Evolutionary conservation across 2,888 invertebrate species (phyloP), one percentile per base, ranked within the genome.

Genomic region (Lasioglossum oenotherae): DNA sequence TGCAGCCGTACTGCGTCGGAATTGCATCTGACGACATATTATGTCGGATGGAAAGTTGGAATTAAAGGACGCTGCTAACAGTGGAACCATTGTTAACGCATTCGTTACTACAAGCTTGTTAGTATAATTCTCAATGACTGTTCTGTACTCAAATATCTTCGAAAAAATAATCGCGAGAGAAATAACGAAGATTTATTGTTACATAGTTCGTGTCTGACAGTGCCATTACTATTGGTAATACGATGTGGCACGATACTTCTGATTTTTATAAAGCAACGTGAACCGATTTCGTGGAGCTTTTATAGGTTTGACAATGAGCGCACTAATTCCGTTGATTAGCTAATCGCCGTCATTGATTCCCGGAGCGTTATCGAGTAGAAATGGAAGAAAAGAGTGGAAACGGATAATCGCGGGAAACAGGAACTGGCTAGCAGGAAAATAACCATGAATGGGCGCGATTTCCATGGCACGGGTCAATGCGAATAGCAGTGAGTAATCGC

Each of bases 401-500:
- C 35, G 46, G 8, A 44, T 69, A 53, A 71, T n/a, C 69, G 6
- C 38, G 64, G 27, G 6, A 78, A 72, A 57, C 27, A 57, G 78
- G 27, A 57, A 53, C 23, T 19, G 23, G 4, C 27, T 19, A 35
- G 53, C 38, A 57, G 74, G 53, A 57, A 57, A 74, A n/a, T 19
- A 6, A n/a, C 3, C 27, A 10, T 60, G 41, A 35, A 27, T 19
- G 35, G 23, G 8, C 4, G 8, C 41, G 57, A 64, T 64, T 73
- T 64, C 64, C 35, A 23, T 64, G 35, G 73, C n/a, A 35, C n/a
- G 16, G 38, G 16, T 27, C 12, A 14, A 10, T 23, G 27, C 35
- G 23, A 31, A 10, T 31, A 16, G 31, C 72, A 60, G 64, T 72
- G 46, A 44, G 35, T 64, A 81, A 80, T 49, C 80, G 67, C 4